These are phyloP conservation scores for Tinamus major DNA, from an alignment of 2,797 vertebrate species.

Conservation along the genomic window DNA sequence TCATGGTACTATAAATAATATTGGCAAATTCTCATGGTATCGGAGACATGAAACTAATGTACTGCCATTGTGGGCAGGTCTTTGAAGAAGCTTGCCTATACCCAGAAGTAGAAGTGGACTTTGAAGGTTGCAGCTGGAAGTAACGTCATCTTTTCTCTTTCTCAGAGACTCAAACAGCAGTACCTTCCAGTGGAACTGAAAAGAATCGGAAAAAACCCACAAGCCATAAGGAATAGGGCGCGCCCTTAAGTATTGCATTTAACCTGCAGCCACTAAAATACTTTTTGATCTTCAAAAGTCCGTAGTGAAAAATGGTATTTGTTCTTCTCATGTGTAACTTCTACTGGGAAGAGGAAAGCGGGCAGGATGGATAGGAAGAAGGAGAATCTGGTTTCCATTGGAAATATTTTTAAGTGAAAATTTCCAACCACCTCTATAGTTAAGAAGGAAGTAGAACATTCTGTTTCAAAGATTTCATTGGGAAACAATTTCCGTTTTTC, in stretches of 20 bases:
- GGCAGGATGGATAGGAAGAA: neutral
- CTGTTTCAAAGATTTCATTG: slow-evolving; percentile 57
- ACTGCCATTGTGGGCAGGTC: neutral
- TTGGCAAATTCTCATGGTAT: neutral
- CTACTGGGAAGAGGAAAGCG: neutral
- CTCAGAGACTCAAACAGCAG: neutral
- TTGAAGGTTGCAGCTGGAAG: fast-evolving
- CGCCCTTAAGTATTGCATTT: neutral
- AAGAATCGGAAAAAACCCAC: neutral
- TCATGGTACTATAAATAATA: neutral
- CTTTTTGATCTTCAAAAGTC: neutral
- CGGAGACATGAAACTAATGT: neutral
- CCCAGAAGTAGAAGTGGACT: neutral
- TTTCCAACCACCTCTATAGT: slow-evolving; percentile 61
- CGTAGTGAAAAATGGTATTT: neutral
- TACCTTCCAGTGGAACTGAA: neutral
- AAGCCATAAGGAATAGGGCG: neutral
- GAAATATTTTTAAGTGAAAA: slow-evolving; percentile 60
- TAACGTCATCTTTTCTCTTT: neutral
- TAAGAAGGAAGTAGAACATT: slow-evolving; percentile 51
- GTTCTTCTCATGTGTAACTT: neutral
- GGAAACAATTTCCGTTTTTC: slow-evolving; percentile 61
- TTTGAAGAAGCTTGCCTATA: neutral
- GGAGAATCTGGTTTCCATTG: slow-evolving; percentile 53
- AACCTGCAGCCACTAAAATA: neutral